Evolutionary conservation across 2,888 invertebrate genomes (phyloP).

Genomic region (Drosophila multiciliata): DNA sequence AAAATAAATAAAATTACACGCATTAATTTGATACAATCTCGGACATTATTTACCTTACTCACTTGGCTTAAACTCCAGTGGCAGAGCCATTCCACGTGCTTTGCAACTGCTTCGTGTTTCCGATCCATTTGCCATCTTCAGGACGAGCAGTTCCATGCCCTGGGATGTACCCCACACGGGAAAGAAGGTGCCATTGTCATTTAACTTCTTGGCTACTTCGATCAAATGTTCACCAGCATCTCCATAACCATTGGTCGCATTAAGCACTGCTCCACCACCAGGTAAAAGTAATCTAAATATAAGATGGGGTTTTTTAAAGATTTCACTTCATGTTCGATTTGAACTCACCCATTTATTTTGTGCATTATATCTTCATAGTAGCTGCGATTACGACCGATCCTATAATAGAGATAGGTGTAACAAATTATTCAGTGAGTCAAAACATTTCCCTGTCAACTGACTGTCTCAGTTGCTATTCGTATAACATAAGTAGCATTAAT

Average conservation of each 20-base stretch:
- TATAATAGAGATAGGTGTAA: constrained; percentile 75
- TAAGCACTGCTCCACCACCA: constrained; percentile 91
- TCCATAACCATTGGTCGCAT: constrained; percentile 90
- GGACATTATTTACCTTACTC: constrained; percentile 31
- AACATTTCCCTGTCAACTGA: not conserved
- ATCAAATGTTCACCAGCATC: constrained; percentile 90
- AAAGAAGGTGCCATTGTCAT: constrained; percentile 89
- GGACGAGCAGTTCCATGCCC: constrained; percentile 92
- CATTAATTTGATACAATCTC: not conserved
- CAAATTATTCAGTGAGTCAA: constrained; percentile 12
- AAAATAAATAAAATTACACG: not conserved
- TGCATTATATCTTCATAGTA: constrained; percentile 88
- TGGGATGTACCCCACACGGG: constrained; percentile 96
- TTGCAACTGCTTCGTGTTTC: constrained; percentile 88
- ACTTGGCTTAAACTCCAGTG: constrained; percentile 89
- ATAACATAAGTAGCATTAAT: constrained; percentile 19
- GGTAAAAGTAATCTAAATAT: constrained; percentile 90
- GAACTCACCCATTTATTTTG: constrained; percentile 89
- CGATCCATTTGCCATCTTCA: constrained; percentile 86
- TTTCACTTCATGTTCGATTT: not conserved
- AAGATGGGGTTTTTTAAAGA: not conserved
- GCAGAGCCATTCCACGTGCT: constrained; percentile 87
- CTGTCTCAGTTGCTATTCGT: too few species aligned
- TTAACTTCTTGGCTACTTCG: constrained; percentile 89
- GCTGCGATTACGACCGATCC: constrained; percentile 87